Percentiles rank a stretch among this genome's conserved stretches.
phyloP scores from a whole-genome alignment of 2,888 invertebrate species.

The Antitype chi region DNA sequence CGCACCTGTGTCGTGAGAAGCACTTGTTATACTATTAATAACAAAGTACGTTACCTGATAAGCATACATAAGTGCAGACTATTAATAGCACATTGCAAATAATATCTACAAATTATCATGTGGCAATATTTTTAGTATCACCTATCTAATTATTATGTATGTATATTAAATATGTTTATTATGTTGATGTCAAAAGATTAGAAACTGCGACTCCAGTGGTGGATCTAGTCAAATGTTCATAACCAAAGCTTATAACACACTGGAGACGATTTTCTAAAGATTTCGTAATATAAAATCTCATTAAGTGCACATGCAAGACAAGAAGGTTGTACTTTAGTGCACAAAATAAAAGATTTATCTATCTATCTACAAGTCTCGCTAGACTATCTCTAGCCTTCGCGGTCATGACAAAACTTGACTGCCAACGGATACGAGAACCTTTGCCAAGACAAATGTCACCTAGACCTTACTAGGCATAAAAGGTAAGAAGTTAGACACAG shows the following conservation, averaged over 20 bases:
- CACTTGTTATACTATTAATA: slow-evolving; percentile 28
- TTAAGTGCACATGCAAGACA: background rate
- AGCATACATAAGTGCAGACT: background rate
- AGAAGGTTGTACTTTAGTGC: too few species aligned
- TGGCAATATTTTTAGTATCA: slow-evolving; percentile 12
- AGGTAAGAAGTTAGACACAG: background rate
- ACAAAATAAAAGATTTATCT: too few species aligned
- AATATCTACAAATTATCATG: slow-evolving; percentile 29
- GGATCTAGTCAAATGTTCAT: too few species aligned
- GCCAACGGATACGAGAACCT: background rate
- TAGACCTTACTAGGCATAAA: background rate
- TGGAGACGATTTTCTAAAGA: background rate
- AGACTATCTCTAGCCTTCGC: background rate
- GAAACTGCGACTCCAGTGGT: background rate
- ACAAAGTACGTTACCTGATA: slow-evolving; percentile 38
- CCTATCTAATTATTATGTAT: slow-evolving; percentile 7
- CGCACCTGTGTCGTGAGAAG: slow-evolving; percentile 49
- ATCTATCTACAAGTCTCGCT: background rate
- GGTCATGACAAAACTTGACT: background rate
- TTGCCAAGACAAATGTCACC: background rate
- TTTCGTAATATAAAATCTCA: background rate
- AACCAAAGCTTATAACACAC: background rate
- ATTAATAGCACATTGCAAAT: slow-evolving; percentile 40
- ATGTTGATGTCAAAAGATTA: background rate
- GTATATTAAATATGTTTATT: background rate